phyloP scores from a whole-genome alignment of 2,113 vertebrate genomes.

The Telmatochromis sp. region DNA sequence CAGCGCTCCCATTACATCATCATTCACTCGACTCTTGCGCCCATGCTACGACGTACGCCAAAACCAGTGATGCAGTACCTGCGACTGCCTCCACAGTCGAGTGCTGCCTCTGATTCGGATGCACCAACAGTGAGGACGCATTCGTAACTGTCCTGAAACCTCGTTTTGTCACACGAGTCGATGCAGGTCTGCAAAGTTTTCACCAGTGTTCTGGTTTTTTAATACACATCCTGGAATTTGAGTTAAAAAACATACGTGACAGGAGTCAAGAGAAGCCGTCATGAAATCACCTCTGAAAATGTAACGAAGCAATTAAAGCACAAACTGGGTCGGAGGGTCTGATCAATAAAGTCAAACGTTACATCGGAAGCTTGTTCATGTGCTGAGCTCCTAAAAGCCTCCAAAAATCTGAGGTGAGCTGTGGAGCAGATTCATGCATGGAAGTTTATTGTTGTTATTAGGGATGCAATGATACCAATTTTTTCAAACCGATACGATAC shows the following conservation, averaged over 20 bases:
- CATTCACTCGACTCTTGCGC: background rate
- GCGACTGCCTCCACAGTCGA: background rate
- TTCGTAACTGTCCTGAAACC: background rate
- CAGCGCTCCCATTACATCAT: background rate
- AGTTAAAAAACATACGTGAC: background rate
- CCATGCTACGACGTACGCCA: background rate
- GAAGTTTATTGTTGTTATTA: background rate
- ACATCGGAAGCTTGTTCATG: background rate
- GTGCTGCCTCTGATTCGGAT: background rate
- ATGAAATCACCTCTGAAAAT: background rate
- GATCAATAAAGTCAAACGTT: background rate
- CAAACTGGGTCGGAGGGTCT: background rate
- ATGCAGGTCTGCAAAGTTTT: background rate
- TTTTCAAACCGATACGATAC: too few species aligned
- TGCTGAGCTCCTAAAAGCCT: background rate
- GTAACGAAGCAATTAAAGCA: background rate
- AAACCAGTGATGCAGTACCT: background rate
- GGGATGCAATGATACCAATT: too few species aligned
- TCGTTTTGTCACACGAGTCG: background rate
- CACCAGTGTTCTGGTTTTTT: background rate
- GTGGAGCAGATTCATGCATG: background rate
- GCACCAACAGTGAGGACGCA: background rate
- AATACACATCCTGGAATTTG: background rate
- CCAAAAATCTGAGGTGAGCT: background rate
- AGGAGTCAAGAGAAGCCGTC: background rate